Evolutionary conservation across 2,113 vertebrate genomes (phyloP).

Genomic region (Larimichthys crocea): DNA sequence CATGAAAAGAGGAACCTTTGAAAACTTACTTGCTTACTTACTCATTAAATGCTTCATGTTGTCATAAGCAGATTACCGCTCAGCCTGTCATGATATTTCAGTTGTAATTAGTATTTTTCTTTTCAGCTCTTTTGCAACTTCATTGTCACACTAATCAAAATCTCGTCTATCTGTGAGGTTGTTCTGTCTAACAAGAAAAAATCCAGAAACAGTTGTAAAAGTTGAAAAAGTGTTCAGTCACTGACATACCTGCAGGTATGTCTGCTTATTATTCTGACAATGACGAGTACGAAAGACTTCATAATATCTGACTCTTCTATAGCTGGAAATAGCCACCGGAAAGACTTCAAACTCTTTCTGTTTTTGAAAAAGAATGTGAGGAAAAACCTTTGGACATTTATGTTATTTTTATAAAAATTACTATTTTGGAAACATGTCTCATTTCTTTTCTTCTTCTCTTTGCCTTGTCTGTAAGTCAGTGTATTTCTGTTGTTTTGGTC

Average conservation of each 20-base stretch:
- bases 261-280: conserved; percentile 54
- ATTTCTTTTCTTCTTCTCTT: conserved; percentile 1
- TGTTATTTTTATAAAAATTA: conserved; percentile 55
- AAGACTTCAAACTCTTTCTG: conserved; percentile 49
- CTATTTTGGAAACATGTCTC: conserved; percentile 46
- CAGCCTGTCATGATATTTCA: conserved; percentile 7
- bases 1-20: conserved; percentile 1
- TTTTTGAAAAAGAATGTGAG: conserved; percentile 31
- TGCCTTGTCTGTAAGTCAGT: conserved; percentile 3
- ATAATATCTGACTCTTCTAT: conserved; percentile 40
- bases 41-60: neutral
- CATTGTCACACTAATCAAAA: neutral
- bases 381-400: conserved; percentile 34
- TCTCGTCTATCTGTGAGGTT: neutral
- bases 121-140: neutral
- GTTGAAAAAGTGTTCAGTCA: neutral
- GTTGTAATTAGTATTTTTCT: conserved; percentile 5
- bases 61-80: conserved; percentile 19
- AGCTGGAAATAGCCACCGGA: conserved; percentile 64
- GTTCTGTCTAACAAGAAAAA: neutral
- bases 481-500: conserved; percentile 10
- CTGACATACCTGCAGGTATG: conserved; percentile 28
- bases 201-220: conserved; percentile 20
- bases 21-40: neutral
- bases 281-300: conserved; percentile 26